Evolutionary conservation across 1,140 invertebrate species (phyloP).

Genomic region (Drosophila equinoxialis): DNA sequence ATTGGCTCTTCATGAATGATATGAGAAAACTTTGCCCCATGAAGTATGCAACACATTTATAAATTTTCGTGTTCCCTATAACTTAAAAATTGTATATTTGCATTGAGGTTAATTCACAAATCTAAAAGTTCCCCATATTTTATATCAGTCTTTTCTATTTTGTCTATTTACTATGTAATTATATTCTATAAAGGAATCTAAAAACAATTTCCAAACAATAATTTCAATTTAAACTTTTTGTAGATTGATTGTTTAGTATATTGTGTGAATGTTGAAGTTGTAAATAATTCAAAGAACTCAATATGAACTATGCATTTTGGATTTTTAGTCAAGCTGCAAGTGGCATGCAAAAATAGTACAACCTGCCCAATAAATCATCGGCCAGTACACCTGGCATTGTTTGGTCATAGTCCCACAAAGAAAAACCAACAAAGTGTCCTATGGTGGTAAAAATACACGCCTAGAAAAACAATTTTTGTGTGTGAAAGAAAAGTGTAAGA

Average conservation of each 20-base stretch:
- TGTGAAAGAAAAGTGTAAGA: slow-evolving; percentile 37
- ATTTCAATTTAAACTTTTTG: too few species aligned
- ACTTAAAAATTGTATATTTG: too few species aligned
- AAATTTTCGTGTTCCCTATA: too few species aligned
- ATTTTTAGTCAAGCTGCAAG: slow-evolving; percentile 28
- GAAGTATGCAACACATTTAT: too few species aligned
- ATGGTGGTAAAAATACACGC: slow-evolving; percentile 89
- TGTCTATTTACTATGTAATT: too few species aligned
- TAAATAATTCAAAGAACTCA: slow-evolving; percentile 16
- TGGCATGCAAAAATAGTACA: slow-evolving; percentile 64
- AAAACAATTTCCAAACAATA: too few species aligned
- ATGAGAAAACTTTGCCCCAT: too few species aligned
- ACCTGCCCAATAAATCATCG: slow-evolving; percentile 94
- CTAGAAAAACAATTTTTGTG: slow-evolving; percentile 83
- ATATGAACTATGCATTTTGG: not conserved
- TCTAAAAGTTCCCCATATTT: too few species aligned
- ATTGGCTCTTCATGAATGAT: too few species aligned
- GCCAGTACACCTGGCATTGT: slow-evolving; percentile 89
- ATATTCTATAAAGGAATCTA: too few species aligned
- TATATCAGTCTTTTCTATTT: too few species aligned
- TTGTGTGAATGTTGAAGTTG: not conserved
- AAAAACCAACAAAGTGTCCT: slow-evolving; percentile 88
- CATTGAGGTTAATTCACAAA: too few species aligned
- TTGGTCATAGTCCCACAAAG: slow-evolving; percentile 93
- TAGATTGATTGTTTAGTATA: not conserved